These are phyloP conservation scores for Pelobates cultripes DNA, from an alignment of 2,797 vertebrate genomes.

Conservation along the genomic window DNA sequence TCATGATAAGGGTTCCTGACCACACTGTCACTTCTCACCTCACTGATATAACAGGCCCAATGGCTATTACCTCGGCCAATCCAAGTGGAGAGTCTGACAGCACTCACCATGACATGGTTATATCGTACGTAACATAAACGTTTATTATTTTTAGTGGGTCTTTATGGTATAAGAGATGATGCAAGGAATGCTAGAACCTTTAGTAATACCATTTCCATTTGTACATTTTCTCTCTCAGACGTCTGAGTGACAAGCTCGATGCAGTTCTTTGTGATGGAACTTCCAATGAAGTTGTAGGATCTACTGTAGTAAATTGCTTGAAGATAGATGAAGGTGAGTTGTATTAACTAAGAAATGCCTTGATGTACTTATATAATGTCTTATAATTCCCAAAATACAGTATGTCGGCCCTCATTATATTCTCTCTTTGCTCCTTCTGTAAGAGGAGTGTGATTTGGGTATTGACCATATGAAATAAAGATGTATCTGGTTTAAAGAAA, in stretches of 20 bases:
- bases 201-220: too few relatives aligned
- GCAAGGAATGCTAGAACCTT: too few relatives aligned
- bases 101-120: constrained; percentile 88
- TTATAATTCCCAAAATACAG: too few relatives aligned
- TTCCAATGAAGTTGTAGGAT: constrained; percentile 83
- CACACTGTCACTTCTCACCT: constrained; percentile 83
- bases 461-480: too few relatives aligned
- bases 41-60: constrained; percentile 84
- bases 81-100: constrained; percentile 88
- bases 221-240: constrained; percentile 63
- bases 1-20: constrained; percentile 91
- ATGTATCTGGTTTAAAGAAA: too few relatives aligned
- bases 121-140: constrained; percentile 71
- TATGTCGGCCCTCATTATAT: too few relatives aligned
- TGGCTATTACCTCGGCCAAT: constrained; percentile 89
- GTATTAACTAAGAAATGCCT: too few relatives aligned
- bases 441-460: too few relatives aligned
- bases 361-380: too few relatives aligned
- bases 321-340: constrained; percentile 81
- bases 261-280: constrained; percentile 86
- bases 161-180: too few relatives aligned
- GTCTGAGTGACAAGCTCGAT: constrained; percentile 84
- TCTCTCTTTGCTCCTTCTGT: too few relatives aligned
- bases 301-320: constrained; percentile 86
- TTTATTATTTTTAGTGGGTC: too few relatives aligned